Conservation (phyloP, 2,113 vertebrate genomes). For the Osmerus mordax region DNA sequence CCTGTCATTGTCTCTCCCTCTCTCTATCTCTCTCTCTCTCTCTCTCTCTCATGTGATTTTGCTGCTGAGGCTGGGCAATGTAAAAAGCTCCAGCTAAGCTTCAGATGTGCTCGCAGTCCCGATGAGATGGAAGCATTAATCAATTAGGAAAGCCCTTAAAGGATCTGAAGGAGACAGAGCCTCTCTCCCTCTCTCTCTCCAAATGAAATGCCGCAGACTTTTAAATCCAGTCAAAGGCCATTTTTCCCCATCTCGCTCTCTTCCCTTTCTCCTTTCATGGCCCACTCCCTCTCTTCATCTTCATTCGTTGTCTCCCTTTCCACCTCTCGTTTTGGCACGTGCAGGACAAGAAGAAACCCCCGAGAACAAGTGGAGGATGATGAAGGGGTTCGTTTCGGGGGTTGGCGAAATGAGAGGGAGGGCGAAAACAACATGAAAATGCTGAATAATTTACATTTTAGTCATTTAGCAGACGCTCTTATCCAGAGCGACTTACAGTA, state of each 20-base stretch:
- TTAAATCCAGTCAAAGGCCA: conserved; percentile 71
- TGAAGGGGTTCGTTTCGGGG: no score
- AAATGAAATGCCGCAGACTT: conserved; percentile 73
- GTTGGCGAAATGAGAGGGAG: background rate
- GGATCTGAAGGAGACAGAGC: conserved; percentile 70
- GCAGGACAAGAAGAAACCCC: conserved; percentile 65
- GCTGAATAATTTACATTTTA: no score
- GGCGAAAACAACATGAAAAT: no score
- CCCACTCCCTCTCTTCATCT: conserved; percentile 61
- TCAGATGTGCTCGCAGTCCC: conserved; percentile 51
- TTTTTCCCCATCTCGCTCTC: conserved; percentile 62
- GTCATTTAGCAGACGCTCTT: no score
- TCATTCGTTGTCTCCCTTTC: conserved; percentile 36
- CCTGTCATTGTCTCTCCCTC: conserved; percentile 2
- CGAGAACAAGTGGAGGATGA: conserved; percentile 57
- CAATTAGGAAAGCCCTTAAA: conserved; percentile 71
- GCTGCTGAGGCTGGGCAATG: conserved; percentile 60
- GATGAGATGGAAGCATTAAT: conserved; percentile 73
- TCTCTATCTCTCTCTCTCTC: conserved; percentile 21
- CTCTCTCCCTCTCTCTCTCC: conserved; percentile 29
- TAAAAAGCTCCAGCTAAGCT: conserved; percentile 65
- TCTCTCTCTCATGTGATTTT: conserved; percentile 51
- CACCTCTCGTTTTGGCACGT: conserved; percentile 61
- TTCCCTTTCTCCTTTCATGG: conserved; percentile 49
- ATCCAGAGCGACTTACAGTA: no score